Base-by-base conservation (phyloP, 1,140 invertebrate genomes). In the Antheraea pernyi region DNA sequence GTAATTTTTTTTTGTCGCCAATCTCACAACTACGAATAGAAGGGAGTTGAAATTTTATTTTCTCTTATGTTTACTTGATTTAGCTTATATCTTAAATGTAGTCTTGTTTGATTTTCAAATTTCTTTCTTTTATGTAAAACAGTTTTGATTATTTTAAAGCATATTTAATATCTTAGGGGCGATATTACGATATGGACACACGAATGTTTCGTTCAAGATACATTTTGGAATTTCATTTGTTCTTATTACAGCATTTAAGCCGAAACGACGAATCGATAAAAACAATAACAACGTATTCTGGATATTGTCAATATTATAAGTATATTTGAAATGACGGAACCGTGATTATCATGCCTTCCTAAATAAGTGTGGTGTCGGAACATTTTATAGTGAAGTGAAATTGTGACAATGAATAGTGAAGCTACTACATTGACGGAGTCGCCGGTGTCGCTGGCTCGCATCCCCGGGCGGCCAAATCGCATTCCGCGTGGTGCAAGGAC, bases 381-480 rank as follows among this genome's bases (percentile, higher is more conserved):
- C 77, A 72, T 91, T 92, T 88, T 89, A 84, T 78, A 77, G 82
- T 63, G 89, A 91, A 75, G 22, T 30, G 22, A 30, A 30, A 30
- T 30, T 30, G 22, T 30, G 22, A 30, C 22, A 30, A 30, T 30
- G 22, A 30, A 30, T 30, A 30, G 22, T 30, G 22, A 30, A 30
- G 22, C 22, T 30, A 83, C 90, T 46, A 91, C 89, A 59, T 69
- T 89, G 75, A 89, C 87, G 30, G 87, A 90, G 79, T 86, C 90
- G 70, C 90, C 90, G 46, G 69, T 92, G 82, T 85, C 90, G 59
- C 78, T 92, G 75, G 85, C 88, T 63, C 79, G 88, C 42, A 74
- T 91, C 66, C 90, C 91, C 70, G 76, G 79, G 42, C 78, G 88
- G 65, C 80, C 83, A 0, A 80, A 79, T 19, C 80, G 88, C 4